These are phyloP conservation scores for Accipiter cooperii DNA, from an alignment of 2,113 vertebrate genomes.

Conservation along the genomic window DNA sequence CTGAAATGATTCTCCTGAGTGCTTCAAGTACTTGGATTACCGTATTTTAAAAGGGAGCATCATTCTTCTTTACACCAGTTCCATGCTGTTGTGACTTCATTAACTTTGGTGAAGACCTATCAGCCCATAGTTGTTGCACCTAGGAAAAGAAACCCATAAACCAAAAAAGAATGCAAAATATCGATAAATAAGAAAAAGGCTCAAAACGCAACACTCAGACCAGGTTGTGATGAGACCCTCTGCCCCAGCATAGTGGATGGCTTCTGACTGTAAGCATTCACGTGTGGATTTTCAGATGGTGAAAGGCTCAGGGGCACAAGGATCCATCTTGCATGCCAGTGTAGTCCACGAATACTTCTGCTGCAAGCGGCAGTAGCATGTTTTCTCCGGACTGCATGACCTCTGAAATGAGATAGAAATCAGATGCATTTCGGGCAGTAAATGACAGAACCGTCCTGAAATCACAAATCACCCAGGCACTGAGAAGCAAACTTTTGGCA, in stretches of 20 bases:
- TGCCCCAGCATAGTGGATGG: fast-evolving
- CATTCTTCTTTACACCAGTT: neutral
- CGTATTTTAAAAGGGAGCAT: neutral
- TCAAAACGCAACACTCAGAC: neutral
- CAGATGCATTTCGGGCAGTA: neutral
- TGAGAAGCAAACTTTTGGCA: neutral
- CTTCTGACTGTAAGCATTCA: neutral
- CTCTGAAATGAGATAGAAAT: neutral
- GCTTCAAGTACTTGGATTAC: neutral
- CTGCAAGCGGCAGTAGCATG: neutral
- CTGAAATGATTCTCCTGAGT: neutral
- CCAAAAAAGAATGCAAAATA: neutral
- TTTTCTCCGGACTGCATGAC: neutral
- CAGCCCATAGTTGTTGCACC: neutral
- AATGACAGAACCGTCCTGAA: neutral
- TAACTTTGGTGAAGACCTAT: neutral
- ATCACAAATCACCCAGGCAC: neutral
- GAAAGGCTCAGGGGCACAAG: neutral
- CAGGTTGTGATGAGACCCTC: neutral
- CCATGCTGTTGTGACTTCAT: neutral
- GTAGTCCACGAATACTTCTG: neutral
- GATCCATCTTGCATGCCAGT: neutral
- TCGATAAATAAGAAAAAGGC: neutral
- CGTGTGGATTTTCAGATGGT: neutral
- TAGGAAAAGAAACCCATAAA: neutral